A percentile compares a stretch with the other conserved stretches of the same genome.
phyloP scores from a whole-genome alignment of 2,888 invertebrate genomes.

The Heliconius cydno region DNA sequence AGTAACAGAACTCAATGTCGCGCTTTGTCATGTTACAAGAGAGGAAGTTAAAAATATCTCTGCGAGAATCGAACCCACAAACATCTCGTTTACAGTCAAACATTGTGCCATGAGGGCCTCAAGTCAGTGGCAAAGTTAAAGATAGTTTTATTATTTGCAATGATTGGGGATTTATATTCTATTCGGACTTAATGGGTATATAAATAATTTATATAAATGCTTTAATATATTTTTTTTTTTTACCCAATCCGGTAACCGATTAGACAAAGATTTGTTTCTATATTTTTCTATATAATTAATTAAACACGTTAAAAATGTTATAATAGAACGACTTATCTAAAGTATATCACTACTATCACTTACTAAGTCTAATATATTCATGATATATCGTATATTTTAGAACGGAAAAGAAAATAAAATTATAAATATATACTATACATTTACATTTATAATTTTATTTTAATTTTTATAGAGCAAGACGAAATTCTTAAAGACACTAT shows the following conservation, averaged over 20 bases:
- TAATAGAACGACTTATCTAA: neutral
- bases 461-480: too few relatives aligned
- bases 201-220: neutral
- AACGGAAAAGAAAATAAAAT: too few relatives aligned
- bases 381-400: too few relatives aligned
- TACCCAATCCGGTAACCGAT: too few relatives aligned
- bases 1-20: too few relatives aligned
- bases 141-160: neutral
- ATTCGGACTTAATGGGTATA: neutral
- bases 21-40: neutral
- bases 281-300: too few relatives aligned
- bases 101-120: neutral
- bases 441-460: too few relatives aligned
- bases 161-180: neutral
- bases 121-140: neutral
- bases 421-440: too few relatives aligned
- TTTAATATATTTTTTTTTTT: neutral
- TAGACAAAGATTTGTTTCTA: too few relatives aligned
- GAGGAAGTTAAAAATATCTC: neutral
- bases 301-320: neutral
- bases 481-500: too few relatives aligned
- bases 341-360: neutral
- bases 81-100: neutral
- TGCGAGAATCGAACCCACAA: neutral
- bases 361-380: too few relatives aligned